Base-by-base conservation (phyloP, 2,888 invertebrate species). In the Callosobruchus maculatus region DNA sequence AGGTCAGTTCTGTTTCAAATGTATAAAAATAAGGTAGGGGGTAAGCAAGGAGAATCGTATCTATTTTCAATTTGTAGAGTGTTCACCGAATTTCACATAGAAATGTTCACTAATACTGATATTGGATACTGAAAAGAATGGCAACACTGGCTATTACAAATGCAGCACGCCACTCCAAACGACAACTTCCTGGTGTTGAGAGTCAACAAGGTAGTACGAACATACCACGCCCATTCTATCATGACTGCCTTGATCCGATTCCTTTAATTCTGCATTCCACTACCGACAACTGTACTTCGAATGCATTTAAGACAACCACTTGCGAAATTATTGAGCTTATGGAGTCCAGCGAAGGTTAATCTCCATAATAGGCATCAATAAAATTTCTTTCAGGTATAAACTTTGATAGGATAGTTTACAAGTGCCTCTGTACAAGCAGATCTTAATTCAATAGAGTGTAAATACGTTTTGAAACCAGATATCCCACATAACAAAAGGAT, bases 241-340 rank as follows among this genome's bases (percentile, higher is more conserved):
- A 76, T 77, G 81, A 75, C 82, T 78, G 77, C 83, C 83, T 83
- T 83, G 83, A 83, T 83, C 83, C 72, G 81, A 82, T 83, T 82
- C 81, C 79, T 82, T 80, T 78, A 71, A 74, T 76, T 70, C 49
- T 49, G 75, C 77, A 77, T 77, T 70, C 68, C 49, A 13, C 18
- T 49, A 49, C 49, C 13, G 18, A 49, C 49, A 18, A 49, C 49
- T 49, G 49, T 49, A 49, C 49, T 49, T 49, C 49, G 49, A 49
- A 13, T 49, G 49, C 49, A 13, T 49, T 49, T 18, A 49, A 18
- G 49, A 49, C 5, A 49, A 49, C 49, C 49, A 49, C 13, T 49
- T 26, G 49, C 13, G 49, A 49, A 49, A 49, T 49, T 49, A 49
- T 49, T 49, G 49, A 49, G 49, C 71, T 73, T 70, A 71, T 72